Conservation (phyloP, 2,888 invertebrate genomes). For the Azorinus chamasolen region DNA sequence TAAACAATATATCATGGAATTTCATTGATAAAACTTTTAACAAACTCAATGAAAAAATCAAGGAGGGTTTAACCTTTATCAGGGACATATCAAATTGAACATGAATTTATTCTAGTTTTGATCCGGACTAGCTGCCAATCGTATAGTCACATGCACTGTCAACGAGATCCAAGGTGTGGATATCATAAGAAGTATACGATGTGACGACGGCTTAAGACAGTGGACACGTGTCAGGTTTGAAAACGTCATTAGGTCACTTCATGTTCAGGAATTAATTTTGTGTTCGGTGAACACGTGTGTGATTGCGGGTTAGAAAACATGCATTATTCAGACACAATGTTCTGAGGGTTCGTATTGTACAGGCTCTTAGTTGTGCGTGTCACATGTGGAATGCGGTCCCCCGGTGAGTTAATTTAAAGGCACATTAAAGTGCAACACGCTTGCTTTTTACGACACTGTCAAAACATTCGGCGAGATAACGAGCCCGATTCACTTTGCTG, state of each 20-base stretch:
- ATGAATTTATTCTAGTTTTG: too few species aligned
- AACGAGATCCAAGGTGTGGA: too few species aligned
- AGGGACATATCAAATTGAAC: not conserved
- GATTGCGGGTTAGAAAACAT: constrained; percentile 27
- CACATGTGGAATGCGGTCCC: constrained; percentile 8
- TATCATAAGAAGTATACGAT: too few species aligned
- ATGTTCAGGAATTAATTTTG: too few species aligned
- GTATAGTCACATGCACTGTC: too few species aligned
- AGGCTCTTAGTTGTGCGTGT: not conserved
- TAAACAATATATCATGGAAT: not conserved
- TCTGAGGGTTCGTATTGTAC: constrained; percentile 17
- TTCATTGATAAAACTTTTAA: constrained; percentile 43
- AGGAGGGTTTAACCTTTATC: not conserved
- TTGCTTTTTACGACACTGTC: not conserved
- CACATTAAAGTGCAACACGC: not conserved
- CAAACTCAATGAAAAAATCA: constrained; percentile 1
- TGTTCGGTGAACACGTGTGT: constrained; percentile 15
- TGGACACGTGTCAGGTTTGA: too few species aligned
- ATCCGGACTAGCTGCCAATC: too few species aligned
- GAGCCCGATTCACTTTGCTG: too few species aligned
- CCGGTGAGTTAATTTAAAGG: constrained; percentile 7
- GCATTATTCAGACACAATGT: constrained; percentile 32
- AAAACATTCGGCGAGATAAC: too few species aligned
- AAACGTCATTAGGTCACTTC: too few species aligned
- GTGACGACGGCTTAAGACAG: too few species aligned